These are phyloP conservation scores for Antrozous pallidus DNA, from an alignment of 2,797 vertebrate genomes.

Conservation along the genomic window DNA sequence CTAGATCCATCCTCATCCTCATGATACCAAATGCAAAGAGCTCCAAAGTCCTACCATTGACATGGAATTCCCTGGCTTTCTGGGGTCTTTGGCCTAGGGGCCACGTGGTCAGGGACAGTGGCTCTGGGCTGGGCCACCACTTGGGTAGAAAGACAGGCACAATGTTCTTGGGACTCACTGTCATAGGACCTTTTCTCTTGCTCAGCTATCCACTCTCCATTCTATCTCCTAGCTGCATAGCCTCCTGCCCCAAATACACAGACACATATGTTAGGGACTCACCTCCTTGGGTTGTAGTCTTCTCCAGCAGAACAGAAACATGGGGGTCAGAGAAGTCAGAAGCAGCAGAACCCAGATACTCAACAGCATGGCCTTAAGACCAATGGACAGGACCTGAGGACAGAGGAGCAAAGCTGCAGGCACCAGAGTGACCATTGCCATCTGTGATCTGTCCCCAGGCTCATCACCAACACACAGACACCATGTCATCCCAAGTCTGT, in stretches of 20 bases:
- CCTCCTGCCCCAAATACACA: rapidly evolving
- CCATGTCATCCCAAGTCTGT: background rate
- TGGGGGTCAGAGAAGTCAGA: constrained; percentile 27
- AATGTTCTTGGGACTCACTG: background rate
- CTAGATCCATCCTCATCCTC: background rate
- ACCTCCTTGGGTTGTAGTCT: background rate
- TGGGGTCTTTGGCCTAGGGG: background rate
- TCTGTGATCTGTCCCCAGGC: background rate
- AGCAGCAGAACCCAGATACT: constrained; percentile 51
- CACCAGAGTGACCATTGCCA: rapidly evolving
- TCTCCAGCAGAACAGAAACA: constrained; percentile 11
- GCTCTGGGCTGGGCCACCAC: background rate
- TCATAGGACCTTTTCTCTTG: background rate
- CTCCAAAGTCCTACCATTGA: background rate
- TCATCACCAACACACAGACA: no score
- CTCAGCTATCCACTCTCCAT: background rate
- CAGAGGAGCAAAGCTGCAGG: background rate
- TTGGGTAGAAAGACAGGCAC: background rate
- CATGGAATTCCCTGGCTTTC: background rate
- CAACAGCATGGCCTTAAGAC: constrained; percentile 27
- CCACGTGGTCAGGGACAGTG: background rate
- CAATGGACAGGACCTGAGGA: background rate
- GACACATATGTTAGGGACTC: background rate
- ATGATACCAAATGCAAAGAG: background rate
- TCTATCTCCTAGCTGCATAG: background rate